These are phyloP conservation scores for Acridotheres tristis DNA, from an alignment of 2,797 vertebrate genomes.

Conservation along the genomic window DNA sequence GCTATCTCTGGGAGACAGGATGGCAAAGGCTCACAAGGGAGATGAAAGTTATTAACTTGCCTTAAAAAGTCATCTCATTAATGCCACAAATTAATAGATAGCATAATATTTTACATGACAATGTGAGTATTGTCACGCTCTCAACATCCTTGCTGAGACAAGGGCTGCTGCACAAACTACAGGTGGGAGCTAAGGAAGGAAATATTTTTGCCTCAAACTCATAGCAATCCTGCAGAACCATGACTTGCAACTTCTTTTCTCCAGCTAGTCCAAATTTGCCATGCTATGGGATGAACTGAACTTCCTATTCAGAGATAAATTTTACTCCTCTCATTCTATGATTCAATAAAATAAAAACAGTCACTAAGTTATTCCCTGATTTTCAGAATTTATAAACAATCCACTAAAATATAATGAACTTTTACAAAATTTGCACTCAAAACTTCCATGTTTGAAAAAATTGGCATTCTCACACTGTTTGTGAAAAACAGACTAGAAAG, in stretches of 20 bases:
- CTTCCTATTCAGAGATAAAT: neutral
- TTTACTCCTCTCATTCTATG: neutral
- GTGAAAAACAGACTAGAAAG: neutral
- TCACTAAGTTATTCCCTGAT: neutral
- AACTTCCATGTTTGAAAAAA: neutral
- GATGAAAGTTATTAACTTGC: neutral
- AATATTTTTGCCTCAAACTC: neutral
- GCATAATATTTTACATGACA: neutral
- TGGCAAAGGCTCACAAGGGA: neutral
- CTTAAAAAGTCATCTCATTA: neutral
- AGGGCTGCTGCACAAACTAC: neutral
- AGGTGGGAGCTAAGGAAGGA: neutral
- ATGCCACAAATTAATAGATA: neutral
- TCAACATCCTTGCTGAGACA: neutral
- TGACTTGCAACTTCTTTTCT: neutral
- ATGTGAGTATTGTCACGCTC: neutral
- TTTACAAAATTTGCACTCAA: neutral
- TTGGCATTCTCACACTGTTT: neutral
- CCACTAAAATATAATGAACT: accelerated
- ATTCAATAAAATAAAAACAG: neutral
- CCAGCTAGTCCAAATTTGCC: neutral
- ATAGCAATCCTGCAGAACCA: neutral
- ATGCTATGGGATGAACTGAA: neutral
- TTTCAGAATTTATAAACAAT: neutral
- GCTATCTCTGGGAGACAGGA: neutral